Percentiles rank a stretch among this genome's conserved stretches.
These are phyloP conservation scores for Pelodiscus sinensis DNA, from an alignment of 2,113 vertebrate genomes.

Conservation along the genomic window DNA sequence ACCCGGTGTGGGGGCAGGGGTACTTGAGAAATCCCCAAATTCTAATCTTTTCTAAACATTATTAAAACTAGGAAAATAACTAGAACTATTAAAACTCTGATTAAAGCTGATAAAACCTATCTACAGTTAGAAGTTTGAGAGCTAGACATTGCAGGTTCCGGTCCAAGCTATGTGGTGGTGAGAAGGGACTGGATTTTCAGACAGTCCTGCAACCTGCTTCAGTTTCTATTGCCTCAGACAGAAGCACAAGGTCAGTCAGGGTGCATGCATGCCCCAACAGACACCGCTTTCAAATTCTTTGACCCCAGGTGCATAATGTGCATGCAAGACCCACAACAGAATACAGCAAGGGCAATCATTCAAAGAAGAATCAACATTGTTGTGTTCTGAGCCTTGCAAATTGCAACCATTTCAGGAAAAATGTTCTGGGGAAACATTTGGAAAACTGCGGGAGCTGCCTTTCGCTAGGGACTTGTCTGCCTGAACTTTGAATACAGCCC, in stretches of 20 bases:
- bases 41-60: neutral
- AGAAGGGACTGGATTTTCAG: neutral
- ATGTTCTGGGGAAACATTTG: neutral
- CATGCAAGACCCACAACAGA: neutral
- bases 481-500: neutral
- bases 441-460: neutral
- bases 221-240: neutral
- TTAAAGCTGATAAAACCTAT: neutral
- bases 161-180: neutral
- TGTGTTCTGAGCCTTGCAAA: neutral
- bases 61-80: neutral
- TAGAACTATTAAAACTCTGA: neutral
- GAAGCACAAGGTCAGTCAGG: neutral
- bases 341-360: neutral
- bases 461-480: neutral
- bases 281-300: neutral
- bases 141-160: neutral
- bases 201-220: neutral
- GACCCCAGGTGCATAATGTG: neutral
- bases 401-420: neutral
- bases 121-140: neutral
- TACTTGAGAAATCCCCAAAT: neutral
- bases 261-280: neutral
- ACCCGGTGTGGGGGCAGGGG: too few species aligned
- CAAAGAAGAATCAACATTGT: neutral